phyloP scores from a whole-genome alignment of 1,140 invertebrate genomes.

The Mylabris phalerata region DNA sequence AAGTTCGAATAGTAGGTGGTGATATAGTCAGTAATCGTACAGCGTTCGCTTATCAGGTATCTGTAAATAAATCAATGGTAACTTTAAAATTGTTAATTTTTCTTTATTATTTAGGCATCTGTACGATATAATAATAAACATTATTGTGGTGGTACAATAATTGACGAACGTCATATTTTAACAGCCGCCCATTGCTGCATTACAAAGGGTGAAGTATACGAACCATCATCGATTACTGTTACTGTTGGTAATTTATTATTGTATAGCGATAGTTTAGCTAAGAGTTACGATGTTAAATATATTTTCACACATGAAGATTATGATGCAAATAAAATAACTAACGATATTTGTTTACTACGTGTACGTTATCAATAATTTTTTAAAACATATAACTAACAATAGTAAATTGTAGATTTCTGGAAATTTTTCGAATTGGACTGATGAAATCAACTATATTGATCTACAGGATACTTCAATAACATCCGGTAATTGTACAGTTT shows the following conservation, averaged over 20 bases:
- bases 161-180: no score
- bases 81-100: no score
- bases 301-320: slow-evolving; percentile 2
- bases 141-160: no score
- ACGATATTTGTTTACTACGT: slow-evolving; percentile 3
- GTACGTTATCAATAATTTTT: slow-evolving; percentile 3
- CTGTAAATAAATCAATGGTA: no score
- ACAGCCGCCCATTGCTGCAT: background rate
- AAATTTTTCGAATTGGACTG: background rate
- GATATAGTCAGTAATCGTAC: no score
- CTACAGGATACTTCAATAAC: background rate
- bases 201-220: background rate
- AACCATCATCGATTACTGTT: background rate
- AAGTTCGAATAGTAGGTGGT: no score
- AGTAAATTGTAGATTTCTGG: background rate
- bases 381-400: background rate
- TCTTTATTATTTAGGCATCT: no score
- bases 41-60: no score
- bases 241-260: slow-evolving; percentile 1
- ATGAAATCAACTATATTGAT: background rate
- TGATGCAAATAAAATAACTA: background rate
- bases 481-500: slow-evolving; percentile 1
- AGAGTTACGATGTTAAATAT: background rate
- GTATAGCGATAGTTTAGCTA: background rate
- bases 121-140: no score